These are phyloP conservation scores for Eurypyga helias DNA, from an alignment of 2,113 vertebrate genomes.

Conservation along the genomic window DNA sequence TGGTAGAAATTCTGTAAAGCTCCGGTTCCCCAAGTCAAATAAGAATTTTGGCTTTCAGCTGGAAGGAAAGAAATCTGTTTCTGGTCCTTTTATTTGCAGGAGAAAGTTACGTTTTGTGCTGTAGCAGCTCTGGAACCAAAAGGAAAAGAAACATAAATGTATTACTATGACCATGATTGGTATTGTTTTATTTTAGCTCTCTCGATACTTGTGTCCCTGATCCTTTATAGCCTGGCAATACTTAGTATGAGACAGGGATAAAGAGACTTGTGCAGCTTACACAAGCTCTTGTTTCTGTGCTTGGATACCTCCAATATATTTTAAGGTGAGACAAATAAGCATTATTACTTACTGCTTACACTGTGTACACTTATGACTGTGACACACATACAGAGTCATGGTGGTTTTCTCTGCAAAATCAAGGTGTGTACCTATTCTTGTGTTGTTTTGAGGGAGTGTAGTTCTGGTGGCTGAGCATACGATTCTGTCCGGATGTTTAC, in stretches of 20 bases:
- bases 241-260: not conserved
- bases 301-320: not conserved
- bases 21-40: not conserved
- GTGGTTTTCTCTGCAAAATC: not conserved
- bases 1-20: not conserved
- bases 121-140: not conserved
- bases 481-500: not conserved
- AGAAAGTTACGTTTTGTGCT: not conserved
- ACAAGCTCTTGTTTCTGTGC: not conserved
- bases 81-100: not conserved
- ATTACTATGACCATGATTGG: not conserved
- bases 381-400: not conserved
- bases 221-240: not conserved
- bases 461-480: not conserved
- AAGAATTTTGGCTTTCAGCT: conserved; percentile 9
- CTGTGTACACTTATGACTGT: not conserved
- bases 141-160: not conserved
- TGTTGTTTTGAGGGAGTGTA: not conserved
- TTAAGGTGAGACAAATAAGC: not conserved
- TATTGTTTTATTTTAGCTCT: conserved; percentile 23
- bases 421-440: not conserved
- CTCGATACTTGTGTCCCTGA: not conserved
- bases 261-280: not conserved
- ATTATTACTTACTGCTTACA: not conserved
- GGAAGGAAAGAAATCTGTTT: not conserved